A percentile compares a stretch with the other conserved stretches of the same genome.
These are phyloP conservation scores for Drosophila erecta DNA, from an alignment of 1,140 invertebrate genomes.

Conservation along the genomic window DNA sequence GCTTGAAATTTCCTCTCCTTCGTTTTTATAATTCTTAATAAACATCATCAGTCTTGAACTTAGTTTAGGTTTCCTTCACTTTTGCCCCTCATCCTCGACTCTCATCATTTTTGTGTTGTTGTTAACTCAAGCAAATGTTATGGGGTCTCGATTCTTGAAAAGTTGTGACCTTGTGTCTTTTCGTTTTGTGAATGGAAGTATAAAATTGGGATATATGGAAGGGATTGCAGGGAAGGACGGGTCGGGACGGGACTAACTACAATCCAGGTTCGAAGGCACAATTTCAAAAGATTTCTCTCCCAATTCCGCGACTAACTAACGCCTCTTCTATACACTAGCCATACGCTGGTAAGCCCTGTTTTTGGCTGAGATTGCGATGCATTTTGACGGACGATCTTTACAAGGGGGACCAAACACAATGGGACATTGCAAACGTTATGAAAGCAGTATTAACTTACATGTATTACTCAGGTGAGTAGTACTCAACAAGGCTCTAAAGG, in stretches of 20 bases:
- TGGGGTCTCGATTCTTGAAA: slow-evolving; percentile 13
- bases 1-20: slow-evolving; percentile 20
- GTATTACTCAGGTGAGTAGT: neutral
- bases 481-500: neutral
- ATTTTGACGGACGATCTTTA: neutral
- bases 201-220: neutral
- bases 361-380: neutral
- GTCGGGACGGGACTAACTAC: slow-evolving; percentile 24
- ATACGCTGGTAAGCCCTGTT: slow-evolving; percentile 13
- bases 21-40: slow-evolving; percentile 76
- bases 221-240: neutral
- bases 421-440: neutral
- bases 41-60: slow-evolving; percentile 84
- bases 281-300: slow-evolving; percentile 71
- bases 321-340: slow-evolving; percentile 53
- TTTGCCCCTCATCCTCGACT: slow-evolving; percentile 4
- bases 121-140: slow-evolving; percentile 17
- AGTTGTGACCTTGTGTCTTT: slow-evolving; percentile 39
- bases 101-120: neutral
- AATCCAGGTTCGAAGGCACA: slow-evolving; percentile 77
- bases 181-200: slow-evolving; percentile 33
- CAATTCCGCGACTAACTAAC: slow-evolving; percentile 18
- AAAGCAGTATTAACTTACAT: neutral
- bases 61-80: slow-evolving; percentile 64
- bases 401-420: neutral